phyloP scores from a whole-genome alignment of 2,797 vertebrate genomes.

The Gallinago solitaria region DNA sequence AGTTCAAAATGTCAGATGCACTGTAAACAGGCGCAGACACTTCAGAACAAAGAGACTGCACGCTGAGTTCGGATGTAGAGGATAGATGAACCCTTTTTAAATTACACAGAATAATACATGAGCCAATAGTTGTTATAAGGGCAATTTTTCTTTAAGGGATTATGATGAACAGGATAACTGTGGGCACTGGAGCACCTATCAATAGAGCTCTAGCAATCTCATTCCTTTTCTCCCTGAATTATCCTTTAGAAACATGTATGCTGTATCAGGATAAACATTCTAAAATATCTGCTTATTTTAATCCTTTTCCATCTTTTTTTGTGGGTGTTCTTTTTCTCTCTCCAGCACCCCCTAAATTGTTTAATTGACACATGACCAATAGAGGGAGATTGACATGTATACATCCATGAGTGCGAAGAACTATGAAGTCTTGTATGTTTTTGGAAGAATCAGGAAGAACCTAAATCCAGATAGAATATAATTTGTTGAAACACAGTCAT shows the following conservation, averaged over 20 bases:
- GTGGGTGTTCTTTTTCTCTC: background rate
- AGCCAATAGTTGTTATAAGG: slow-evolving; percentile 31
- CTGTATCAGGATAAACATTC: background rate
- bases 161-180: background rate
- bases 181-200: background rate
- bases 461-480: background rate
- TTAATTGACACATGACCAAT: background rate
- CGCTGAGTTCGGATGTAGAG: background rate
- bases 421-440: background rate
- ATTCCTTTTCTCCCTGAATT: background rate
- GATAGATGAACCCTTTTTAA: background rate
- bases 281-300: background rate
- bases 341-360: background rate
- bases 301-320: background rate
- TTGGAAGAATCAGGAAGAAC: background rate
- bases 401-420: background rate
- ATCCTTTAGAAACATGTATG: background rate
- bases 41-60: background rate
- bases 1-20: slow-evolving; percentile 40
- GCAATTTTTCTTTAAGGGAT: slow-evolving; percentile 27
- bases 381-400: background rate
- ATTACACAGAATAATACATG: slow-evolving; percentile 53
- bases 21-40: slow-evolving; percentile 1
- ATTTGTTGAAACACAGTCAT: background rate
- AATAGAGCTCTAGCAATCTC: background rate